Conservation (phyloP, 2,888 invertebrate species). For the Microctonus brassicae region DNA sequence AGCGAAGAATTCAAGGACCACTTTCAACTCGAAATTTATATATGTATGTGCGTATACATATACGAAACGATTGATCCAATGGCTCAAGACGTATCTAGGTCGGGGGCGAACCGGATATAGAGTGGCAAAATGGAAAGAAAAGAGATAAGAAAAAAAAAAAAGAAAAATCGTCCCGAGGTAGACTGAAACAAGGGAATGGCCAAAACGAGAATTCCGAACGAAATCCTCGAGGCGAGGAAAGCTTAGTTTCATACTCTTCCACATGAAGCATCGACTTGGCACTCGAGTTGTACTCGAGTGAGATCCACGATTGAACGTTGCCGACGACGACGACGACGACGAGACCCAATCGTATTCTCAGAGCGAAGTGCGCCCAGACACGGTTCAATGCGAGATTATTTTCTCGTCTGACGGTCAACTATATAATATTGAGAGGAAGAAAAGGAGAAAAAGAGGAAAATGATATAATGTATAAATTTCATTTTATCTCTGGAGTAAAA, state of each 20-base stretch:
- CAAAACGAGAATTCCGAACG: constrained; percentile 10
- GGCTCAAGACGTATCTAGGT: constrained; percentile 41
- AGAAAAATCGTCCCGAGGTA: neutral
- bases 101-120: constrained; percentile 25
- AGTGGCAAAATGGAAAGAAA: constrained; percentile 18
- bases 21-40: constrained; percentile 12
- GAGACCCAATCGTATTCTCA: constrained; percentile 32
- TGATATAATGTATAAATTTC: neutral
- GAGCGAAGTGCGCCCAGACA: neutral
- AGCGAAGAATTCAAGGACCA: constrained; percentile 9
- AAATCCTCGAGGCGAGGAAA: constrained; percentile 26
- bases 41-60: too few species aligned
- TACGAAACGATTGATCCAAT: constrained; percentile 39
- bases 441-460: too few species aligned
- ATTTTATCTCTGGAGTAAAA: neutral
- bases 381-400: neutral
- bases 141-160: neutral
- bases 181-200: constrained; percentile 12
- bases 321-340: constrained; percentile 26
- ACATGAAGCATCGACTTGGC: constrained; percentile 37
- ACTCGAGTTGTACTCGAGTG: constrained; percentile 39
- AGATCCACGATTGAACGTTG: constrained; percentile 39
- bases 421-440: neutral
- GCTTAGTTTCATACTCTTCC: constrained; percentile 40
- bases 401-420: neutral